These are phyloP conservation scores for Panthera uncia DNA, from an alignment of 2,113 vertebrate genomes.

Conservation along the genomic window DNA sequence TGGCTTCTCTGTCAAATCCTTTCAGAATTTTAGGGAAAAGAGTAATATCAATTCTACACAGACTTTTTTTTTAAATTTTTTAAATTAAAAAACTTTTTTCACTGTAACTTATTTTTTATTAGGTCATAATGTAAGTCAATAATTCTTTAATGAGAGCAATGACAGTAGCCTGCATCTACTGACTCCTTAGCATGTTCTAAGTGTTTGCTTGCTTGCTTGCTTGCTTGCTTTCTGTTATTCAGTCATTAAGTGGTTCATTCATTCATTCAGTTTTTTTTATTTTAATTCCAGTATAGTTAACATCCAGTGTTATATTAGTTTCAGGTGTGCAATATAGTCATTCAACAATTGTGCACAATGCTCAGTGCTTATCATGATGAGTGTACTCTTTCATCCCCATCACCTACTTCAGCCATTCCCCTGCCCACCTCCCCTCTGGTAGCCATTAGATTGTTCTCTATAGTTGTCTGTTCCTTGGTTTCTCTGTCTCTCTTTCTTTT, in stretches of 20 bases:
- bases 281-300: background rate
- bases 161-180: background rate
- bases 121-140: background rate
- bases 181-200: background rate
- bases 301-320: background rate
- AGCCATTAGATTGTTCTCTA: background rate
- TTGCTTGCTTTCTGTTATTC: background rate
- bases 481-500: background rate
- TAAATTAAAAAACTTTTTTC: background rate
- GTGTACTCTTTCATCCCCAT: background rate
- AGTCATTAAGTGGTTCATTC: background rate
- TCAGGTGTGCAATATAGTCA: background rate
- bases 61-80: background rate
- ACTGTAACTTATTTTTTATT: background rate
- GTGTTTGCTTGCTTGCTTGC: background rate
- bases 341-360: background rate
- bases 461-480: background rate
- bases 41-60: background rate
- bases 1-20: background rate
- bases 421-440: background rate
- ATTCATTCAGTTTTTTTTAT: background rate
- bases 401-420: background rate
- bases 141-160: background rate
- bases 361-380: background rate
- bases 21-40: background rate